Evolutionary conservation across 2,888 invertebrate genomes (phyloP).

Genomic region (Diaperis boleti): DNA sequence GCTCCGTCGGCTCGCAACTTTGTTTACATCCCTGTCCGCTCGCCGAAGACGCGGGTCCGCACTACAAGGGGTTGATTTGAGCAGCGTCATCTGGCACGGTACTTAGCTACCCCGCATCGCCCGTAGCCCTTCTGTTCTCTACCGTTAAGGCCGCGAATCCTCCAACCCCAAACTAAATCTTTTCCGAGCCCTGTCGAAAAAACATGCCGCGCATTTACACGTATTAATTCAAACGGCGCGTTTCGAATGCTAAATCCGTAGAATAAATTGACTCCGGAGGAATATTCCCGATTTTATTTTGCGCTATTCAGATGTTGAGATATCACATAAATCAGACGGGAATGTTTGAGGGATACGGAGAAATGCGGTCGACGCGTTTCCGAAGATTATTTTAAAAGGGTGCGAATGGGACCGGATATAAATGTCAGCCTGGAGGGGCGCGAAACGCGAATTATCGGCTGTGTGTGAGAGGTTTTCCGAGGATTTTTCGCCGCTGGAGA

Average conservation of each 20-base stretch:
- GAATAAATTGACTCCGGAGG: conserved; percentile 61
- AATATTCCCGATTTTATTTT: conserved; percentile 55
- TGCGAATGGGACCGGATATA: conserved; percentile 40
- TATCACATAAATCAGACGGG: conserved; percentile 56
- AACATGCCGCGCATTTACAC: conserved; percentile 64
- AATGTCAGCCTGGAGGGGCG: conserved; percentile 35
- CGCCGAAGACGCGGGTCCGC: conserved; percentile 48
- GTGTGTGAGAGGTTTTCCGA: conserved; percentile 8
- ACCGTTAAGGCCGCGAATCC: conserved; percentile 55
- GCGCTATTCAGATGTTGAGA: conserved; percentile 54
- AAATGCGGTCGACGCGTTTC: conserved; percentile 30
- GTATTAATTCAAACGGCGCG: conserved; percentile 64
- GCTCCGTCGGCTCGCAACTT: conserved; percentile 3
- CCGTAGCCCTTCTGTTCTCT: conserved; percentile 53
- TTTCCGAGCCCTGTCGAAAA: conserved; percentile 62
- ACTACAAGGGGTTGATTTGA: conserved; percentile 62
- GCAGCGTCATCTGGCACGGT: conserved; percentile 71
- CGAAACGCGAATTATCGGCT: not conserved
- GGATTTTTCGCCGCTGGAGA: not conserved
- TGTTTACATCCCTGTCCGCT: conserved; percentile 46
- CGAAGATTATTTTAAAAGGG: conserved; percentile 42
- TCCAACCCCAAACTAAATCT: conserved; percentile 55
- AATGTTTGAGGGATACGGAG: conserved; percentile 46
- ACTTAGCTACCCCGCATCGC: conserved; percentile 65
- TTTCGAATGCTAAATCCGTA: conserved; percentile 61